Percentiles rank a stretch among this genome's conserved stretches.
Evolutionary conservation across 1,140 invertebrate genomes (phyloP).

Genomic region (Hyles vespertilio): DNA sequence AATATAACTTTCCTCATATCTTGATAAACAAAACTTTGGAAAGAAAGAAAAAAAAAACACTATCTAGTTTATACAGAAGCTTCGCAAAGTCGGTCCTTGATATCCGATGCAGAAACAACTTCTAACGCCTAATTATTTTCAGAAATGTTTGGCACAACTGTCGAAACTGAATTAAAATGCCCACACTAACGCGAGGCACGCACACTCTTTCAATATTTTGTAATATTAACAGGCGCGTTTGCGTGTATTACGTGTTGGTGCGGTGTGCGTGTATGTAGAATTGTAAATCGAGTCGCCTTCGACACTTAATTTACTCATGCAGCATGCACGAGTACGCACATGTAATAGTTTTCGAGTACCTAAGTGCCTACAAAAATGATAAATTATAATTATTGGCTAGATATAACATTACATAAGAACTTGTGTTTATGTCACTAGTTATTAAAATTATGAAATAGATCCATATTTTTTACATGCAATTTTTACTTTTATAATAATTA

Average conservation of each 20-base stretch:
- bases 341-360: conserved; percentile 2
- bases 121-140: conserved; percentile 22
- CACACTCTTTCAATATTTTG: conserved; percentile 30
- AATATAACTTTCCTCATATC: too few relatives aligned
- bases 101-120: too few relatives aligned
- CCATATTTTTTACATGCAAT: too few relatives aligned
- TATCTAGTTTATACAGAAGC: too few relatives aligned
- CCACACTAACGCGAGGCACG: conserved; percentile 28
- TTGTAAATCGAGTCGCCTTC: conserved; percentile 20
- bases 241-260: conserved; percentile 24
- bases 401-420: neutral
- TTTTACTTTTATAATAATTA: too few relatives aligned
- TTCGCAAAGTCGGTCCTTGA: too few relatives aligned
- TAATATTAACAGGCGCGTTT: conserved; percentile 27
- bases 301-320: conserved; percentile 24
- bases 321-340: conserved; percentile 10
- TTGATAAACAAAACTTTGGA: too few relatives aligned
- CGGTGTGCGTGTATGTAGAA: conserved; percentile 2
- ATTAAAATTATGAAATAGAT: too few relatives aligned
- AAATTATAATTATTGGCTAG: too few relatives aligned
- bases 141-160: conserved; percentile 44
- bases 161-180: conserved; percentile 33
- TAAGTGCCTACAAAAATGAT: too few relatives aligned
- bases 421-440: too few relatives aligned
- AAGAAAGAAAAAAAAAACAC: too few relatives aligned